Conservation (phyloP, 2,113 vertebrate genomes). For the Verasper variegatus region DNA sequence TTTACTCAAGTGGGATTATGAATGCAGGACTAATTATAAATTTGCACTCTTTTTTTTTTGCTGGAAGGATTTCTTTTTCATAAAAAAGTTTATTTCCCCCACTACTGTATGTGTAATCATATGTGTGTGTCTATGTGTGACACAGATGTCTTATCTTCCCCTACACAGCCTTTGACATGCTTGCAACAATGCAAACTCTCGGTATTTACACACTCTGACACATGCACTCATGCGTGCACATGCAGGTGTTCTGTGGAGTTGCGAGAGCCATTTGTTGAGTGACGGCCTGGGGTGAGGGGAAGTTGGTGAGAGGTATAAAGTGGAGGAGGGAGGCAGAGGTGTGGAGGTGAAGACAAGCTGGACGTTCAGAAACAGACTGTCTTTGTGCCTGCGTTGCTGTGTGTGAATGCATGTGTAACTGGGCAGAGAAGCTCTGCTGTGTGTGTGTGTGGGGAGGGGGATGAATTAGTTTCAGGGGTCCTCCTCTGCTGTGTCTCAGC, state of each 20-base stretch:
- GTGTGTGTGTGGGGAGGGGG: slow-evolving; percentile 2
- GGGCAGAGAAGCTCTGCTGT: slow-evolving; percentile 27
- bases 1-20: neutral
- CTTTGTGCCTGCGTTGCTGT: slow-evolving; percentile 67
- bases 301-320: slow-evolving; percentile 67
- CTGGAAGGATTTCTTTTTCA: neutral
- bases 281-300: slow-evolving; percentile 47
- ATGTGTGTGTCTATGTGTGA: neutral
- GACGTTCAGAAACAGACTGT: slow-evolving; percentile 70
- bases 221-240: slow-evolving; percentile 9
- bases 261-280: slow-evolving; percentile 69
- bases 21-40: neutral
- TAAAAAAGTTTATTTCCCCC: neutral
- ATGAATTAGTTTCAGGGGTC: slow-evolving; percentile 21
- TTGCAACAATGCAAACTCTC: slow-evolving; percentile 58
- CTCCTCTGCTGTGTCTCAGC: slow-evolving; percentile 58
- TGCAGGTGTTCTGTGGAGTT: slow-evolving; percentile 48
- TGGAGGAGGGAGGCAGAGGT: slow-evolving; percentile 74
- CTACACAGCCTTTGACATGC: slow-evolving; percentile 28
- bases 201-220: slow-evolving; percentile 19
- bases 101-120: neutral
- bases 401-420: slow-evolving; percentile 47
- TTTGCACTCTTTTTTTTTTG: neutral
- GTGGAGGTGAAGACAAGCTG: slow-evolving; percentile 77
- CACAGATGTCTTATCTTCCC: slow-evolving; percentile 13